Evolutionary conservation across 2,888 invertebrate species (phyloP).

Genomic region (Chouioia cunea): DNA sequence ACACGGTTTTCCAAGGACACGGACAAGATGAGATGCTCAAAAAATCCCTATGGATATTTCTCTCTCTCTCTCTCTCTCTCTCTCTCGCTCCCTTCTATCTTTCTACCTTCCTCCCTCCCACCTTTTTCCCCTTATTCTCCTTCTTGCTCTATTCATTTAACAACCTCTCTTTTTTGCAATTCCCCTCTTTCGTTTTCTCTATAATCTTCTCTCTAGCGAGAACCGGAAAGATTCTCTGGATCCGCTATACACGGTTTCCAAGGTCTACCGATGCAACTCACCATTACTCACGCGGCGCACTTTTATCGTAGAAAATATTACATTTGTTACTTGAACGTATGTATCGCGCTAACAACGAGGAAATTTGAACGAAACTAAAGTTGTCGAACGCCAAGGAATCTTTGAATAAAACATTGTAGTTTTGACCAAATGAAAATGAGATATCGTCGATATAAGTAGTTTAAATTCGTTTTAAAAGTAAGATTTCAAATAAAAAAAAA

Average conservation of each 20-base stretch:
- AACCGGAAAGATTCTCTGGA: constrained; percentile 68
- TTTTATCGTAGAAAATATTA: no score
- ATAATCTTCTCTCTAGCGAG: constrained; percentile 44
- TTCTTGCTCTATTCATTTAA: not conserved
- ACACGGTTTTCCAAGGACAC: constrained; percentile 61
- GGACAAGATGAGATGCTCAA: constrained; percentile 49
- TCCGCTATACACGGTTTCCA: constrained; percentile 67
- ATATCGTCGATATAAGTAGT: no score
- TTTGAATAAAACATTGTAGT: no score
- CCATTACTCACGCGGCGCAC: not conserved
- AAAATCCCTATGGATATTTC: constrained; percentile 50
- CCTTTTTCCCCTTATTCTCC: constrained; percentile 18
- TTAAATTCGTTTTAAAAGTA: not conserved
- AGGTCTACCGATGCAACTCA: constrained; percentile 56
- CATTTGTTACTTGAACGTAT: no score
- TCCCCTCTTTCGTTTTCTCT: constrained; percentile 40
- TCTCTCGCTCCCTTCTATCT: constrained; percentile 1
- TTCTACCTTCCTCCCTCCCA: constrained; percentile 26
- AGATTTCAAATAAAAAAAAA: not conserved
- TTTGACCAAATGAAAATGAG: no score
- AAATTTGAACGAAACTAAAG: no score
- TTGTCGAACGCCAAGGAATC: no score
- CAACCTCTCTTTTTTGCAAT: not conserved
- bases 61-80: constrained; percentile 13
- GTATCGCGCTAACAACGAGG: no score